Percentiles rank a stretch among this genome's conserved stretches.
phyloP scores from a whole-genome alignment of 2,113 vertebrate genomes.

The Pollachius pollachius region DNA sequence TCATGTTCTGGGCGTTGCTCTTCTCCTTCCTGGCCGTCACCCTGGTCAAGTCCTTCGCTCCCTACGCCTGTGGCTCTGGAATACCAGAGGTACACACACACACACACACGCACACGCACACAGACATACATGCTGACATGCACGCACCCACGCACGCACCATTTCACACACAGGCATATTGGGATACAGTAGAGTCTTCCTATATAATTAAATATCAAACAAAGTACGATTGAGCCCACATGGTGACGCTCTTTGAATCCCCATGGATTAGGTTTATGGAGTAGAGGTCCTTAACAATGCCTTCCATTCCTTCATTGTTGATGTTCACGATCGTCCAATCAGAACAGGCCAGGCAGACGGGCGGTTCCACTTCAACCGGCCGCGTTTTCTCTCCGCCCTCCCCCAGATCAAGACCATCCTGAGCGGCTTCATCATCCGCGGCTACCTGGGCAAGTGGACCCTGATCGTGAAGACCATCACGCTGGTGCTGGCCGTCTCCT shows the following conservation, averaged over 20 bases:
- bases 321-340: too few relatives aligned
- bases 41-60: slow-evolving; percentile 90
- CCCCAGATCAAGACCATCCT: slow-evolving; percentile 96
- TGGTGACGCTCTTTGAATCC: too few relatives aligned
- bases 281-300: too few relatives aligned
- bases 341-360: too few relatives aligned
- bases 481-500: slow-evolving; percentile 93
- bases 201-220: too few relatives aligned
- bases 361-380: neutral
- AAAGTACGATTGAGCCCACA: too few relatives aligned
- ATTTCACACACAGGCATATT: too few relatives aligned
- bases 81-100: slow-evolving; percentile 89
- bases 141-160: too few relatives aligned
- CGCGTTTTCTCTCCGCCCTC: neutral
- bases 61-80: slow-evolving; percentile 94
- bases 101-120: slow-evolving; percentile 14
- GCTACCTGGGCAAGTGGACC: slow-evolving; percentile 97
- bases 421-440: slow-evolving; percentile 96
- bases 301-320: too few relatives aligned
- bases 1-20: slow-evolving; percentile 86
- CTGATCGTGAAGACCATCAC: slow-evolving; percentile 94
- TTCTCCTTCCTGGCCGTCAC: slow-evolving; percentile 90
- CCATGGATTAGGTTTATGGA: too few relatives aligned
- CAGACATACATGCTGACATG: neutral
- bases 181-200: too few relatives aligned